phyloP scores from a whole-genome alignment of 2,113 vertebrate genomes.

The Lutjanus erythropterus region DNA sequence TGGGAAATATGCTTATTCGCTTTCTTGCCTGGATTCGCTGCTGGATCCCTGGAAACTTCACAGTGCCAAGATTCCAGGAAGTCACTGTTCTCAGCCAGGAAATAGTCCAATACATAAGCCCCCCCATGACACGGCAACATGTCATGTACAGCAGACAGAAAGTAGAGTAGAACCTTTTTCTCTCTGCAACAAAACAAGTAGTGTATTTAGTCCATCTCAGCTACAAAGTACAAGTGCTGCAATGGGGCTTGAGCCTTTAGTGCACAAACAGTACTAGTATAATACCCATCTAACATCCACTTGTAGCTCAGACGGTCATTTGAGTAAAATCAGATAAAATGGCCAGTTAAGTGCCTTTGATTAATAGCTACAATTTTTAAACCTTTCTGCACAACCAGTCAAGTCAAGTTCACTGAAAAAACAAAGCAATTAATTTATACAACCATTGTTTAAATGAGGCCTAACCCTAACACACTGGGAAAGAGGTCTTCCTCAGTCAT shows the following conservation, averaged over 20 bases:
- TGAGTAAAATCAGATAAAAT: neutral
- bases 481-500: neutral
- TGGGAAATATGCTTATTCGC: neutral
- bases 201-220: neutral
- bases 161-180: neutral
- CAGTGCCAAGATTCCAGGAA: slow-evolving; percentile 1
- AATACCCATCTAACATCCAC: neutral
- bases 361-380: neutral
- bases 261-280: neutral
- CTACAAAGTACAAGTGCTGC: too few relatives aligned
- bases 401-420: too few relatives aligned
- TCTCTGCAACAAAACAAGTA: neutral
- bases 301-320: neutral
- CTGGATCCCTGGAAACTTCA: neutral
- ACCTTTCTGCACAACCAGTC: neutral
- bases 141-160: neutral
- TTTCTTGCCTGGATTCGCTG: neutral
- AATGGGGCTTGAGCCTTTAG: neutral
- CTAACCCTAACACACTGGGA: neutral
- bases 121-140: neutral
- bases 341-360: neutral
- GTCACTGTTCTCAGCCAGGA: neutral
- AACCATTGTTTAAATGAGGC: neutral
- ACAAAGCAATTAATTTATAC: neutral
- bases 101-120: neutral